Evolutionary conservation across 2,113 vertebrate species (phyloP).

Genomic region (Panthera leo): DNA sequence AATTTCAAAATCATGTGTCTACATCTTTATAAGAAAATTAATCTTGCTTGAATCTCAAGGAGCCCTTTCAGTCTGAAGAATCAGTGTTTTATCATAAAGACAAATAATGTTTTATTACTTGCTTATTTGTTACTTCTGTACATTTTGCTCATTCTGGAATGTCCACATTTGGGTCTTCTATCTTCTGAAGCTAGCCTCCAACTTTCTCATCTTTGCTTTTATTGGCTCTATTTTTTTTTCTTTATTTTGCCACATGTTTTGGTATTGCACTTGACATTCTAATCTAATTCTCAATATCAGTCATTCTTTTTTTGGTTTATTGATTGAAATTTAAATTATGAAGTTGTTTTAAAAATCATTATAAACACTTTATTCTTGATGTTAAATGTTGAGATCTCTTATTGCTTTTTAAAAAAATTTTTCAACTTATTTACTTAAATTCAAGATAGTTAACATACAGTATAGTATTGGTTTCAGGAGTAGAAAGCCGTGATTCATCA

Average conservation of each 20-base stretch:
- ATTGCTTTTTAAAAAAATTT: background rate
- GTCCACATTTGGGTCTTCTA: background rate
- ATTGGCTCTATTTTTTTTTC: background rate
- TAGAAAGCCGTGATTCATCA: too few species aligned
- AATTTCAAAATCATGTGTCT: background rate
- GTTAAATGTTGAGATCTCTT: background rate
- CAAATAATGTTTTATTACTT: background rate
- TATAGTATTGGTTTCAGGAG: too few species aligned
- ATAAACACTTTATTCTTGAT: background rate
- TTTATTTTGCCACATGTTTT: background rate
- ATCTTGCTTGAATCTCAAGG: background rate
- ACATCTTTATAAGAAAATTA: background rate
- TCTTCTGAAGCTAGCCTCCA: background rate
- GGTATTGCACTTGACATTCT: background rate
- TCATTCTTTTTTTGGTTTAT: background rate
- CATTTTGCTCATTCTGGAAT: background rate
- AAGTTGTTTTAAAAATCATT: background rate
- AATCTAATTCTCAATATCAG: background rate
- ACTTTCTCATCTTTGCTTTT: background rate
- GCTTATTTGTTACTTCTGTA: background rate
- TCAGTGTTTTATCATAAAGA: background rate
- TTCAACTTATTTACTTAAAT: too few species aligned
- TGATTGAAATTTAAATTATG: background rate
- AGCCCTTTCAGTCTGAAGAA: background rate
- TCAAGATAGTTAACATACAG: too few species aligned